Percentiles rank a stretch among this genome's conserved stretches.
phyloP scores from a whole-genome alignment of 2,888 invertebrate genomes.

The Eristalis tenax region DNA sequence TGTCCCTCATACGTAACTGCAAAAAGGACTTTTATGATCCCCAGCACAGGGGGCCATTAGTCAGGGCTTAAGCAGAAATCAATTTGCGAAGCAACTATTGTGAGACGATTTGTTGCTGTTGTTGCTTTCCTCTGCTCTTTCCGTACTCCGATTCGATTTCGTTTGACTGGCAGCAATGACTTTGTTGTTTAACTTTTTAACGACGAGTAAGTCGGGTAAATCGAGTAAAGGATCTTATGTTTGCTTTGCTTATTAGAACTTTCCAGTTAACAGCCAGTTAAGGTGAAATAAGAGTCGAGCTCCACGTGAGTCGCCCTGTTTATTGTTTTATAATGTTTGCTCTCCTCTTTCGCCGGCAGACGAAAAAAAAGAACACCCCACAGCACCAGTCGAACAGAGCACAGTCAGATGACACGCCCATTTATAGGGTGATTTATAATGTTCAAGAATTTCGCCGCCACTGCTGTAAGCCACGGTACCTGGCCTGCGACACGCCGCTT shows the following conservation, averaged over 20 bases:
- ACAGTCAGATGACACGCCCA: slow-evolving; percentile 29
- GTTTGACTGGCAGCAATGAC: slow-evolving; percentile 41
- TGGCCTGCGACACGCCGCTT: slow-evolving; percentile 57
- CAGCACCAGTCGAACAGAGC: not conserved
- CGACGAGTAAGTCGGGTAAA: slow-evolving; percentile 6
- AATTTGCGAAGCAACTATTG: slow-evolving; percentile 69
- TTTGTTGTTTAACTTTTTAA: slow-evolving; percentile 57
- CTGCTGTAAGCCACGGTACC: slow-evolving; percentile 56
- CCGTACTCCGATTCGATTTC: not conserved
- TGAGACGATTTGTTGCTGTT: slow-evolving; percentile 37
- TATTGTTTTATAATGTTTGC: slow-evolving; percentile 47
- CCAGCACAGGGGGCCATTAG: slow-evolving; percentile 55
- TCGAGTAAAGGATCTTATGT: slow-evolving; percentile 10
- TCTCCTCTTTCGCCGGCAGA: too few species aligned
- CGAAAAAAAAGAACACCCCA: not conserved
- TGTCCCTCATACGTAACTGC: slow-evolving; percentile 65
- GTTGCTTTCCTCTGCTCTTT: slow-evolving; percentile 10
- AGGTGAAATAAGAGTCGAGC: slow-evolving; percentile 26
- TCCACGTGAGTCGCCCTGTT: slow-evolving; percentile 20
- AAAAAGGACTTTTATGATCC: slow-evolving; percentile 64
- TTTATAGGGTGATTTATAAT: slow-evolving; percentile 69
- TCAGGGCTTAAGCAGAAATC: slow-evolving; percentile 70
- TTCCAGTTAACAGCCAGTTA: slow-evolving; percentile 32
- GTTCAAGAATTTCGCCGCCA: slow-evolving; percentile 38
- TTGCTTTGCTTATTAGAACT: slow-evolving; percentile 21